phyloP scores from a whole-genome alignment of 1,140 invertebrate genomes.

The Philaenus spumarius region DNA sequence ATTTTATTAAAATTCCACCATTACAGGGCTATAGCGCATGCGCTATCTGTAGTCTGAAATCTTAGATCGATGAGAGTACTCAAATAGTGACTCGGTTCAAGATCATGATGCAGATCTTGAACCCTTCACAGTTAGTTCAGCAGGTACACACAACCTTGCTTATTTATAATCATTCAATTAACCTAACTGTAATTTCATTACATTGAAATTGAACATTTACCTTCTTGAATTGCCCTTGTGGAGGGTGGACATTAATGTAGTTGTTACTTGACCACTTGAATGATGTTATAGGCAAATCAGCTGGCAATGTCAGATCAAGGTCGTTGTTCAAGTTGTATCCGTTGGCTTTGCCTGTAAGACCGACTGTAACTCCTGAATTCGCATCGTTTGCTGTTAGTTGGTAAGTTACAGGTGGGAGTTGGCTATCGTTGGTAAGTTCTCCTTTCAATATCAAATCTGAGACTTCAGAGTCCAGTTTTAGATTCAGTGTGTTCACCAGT shows the following conservation, averaged over 20 bases:
- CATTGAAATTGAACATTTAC: neutral
- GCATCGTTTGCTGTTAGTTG: conserved; percentile 11
- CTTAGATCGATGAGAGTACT: too few species aligned
- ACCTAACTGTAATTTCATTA: too few species aligned
- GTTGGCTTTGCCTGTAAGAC: conserved; percentile 15
- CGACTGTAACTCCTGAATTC: conserved; percentile 7
- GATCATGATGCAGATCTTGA: too few species aligned
- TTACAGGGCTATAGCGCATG: too few species aligned
- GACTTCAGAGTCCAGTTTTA: conserved; percentile 21
- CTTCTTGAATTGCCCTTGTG: neutral
- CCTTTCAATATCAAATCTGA: conserved; percentile 18
- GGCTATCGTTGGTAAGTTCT: conserved; percentile 11
- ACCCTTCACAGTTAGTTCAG: too few species aligned
- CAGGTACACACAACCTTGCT: too few species aligned
- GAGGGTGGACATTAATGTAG: neutral
- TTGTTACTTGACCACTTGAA: conserved; percentile 14
- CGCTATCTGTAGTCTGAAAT: too few species aligned
- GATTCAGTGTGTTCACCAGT: conserved; percentile 7
- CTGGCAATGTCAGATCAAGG: conserved; percentile 17
- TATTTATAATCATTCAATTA: too few species aligned
- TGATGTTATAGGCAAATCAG: conserved; percentile 11
- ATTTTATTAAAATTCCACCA: too few species aligned
- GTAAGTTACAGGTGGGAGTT: conserved; percentile 11
- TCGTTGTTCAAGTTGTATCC: conserved; percentile 14
- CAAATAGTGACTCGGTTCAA: too few species aligned